Percentiles rank a stretch among this genome's conserved stretches.
These are phyloP conservation scores for Cynocephalus volans DNA, from an alignment of 2,113 vertebrate species.

Conservation along the genomic window DNA sequence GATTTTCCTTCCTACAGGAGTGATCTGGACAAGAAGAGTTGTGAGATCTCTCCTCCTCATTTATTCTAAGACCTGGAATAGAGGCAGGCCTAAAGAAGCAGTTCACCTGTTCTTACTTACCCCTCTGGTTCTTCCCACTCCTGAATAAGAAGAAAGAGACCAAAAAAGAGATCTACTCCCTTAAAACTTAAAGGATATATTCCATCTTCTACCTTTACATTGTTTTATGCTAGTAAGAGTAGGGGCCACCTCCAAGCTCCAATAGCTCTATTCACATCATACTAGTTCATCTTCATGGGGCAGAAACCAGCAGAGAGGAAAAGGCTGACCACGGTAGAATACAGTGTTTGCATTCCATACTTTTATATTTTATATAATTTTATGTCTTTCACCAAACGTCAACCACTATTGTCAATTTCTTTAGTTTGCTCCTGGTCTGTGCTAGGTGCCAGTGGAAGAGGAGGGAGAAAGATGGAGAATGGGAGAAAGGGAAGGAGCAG, in stretches of 20 bases:
- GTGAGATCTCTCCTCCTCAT: not conserved
- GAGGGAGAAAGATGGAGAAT: not conserved
- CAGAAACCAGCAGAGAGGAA: not conserved
- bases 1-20: not conserved
- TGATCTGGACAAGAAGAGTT: not conserved
- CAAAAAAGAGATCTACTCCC: not conserved
- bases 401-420: not conserved
- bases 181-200: not conserved
- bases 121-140: not conserved
- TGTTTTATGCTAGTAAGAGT: not conserved
- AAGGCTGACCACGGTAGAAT: not conserved
- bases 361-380: not conserved
- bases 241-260: rapidly evolving
- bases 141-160: not conserved
- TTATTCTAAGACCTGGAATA: not conserved
- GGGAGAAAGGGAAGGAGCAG: not conserved
- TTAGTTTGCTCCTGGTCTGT: not conserved
- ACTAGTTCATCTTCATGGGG: not conserved
- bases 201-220: too few species aligned
- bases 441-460: not conserved
- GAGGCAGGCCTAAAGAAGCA: not conserved
- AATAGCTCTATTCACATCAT: not conserved
- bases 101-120: not conserved
- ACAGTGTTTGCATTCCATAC: not conserved
- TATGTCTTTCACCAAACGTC: not conserved